Conservation (phyloP, 2,113 vertebrate species). For the Vidua chalybeata region DNA sequence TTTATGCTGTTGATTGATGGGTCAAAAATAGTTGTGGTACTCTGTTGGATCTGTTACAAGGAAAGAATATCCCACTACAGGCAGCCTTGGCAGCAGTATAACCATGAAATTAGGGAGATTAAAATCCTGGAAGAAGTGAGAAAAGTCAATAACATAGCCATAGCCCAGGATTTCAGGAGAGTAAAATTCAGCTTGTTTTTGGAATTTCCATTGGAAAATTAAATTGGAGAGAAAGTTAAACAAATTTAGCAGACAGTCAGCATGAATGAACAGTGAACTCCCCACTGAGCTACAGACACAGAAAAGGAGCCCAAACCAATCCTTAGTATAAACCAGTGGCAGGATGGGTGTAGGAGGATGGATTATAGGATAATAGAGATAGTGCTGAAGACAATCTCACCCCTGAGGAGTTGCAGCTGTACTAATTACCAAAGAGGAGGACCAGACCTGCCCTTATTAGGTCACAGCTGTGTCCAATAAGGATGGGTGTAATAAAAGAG, state of each 20-base stretch:
- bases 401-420: too few relatives aligned
- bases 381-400: too few relatives aligned
- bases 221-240: not conserved
- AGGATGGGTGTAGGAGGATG: not conserved
- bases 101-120: not conserved
- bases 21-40: not conserved
- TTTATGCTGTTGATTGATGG: not conserved
- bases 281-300: not conserved
- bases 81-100: not conserved
- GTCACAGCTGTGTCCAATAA: too few relatives aligned
- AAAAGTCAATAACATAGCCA: not conserved
- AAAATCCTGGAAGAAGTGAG: not conserved
- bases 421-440: too few relatives aligned
- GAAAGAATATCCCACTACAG: not conserved
- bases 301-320: not conserved
- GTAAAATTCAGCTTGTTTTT: not conserved
- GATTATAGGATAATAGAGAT: too few relatives aligned
- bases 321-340: not conserved
- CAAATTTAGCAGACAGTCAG: not conserved
- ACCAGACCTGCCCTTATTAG: too few relatives aligned
- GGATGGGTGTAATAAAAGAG: too few relatives aligned
- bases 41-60: not conserved
- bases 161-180: not conserved
- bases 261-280: not conserved
- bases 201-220: not conserved